A percentile compares a stretch with the other conserved stretches of the same genome.
Evolutionary conservation across 2,113 vertebrate genomes (phyloP).

Genomic region (Typhlomys cinereus): DNA sequence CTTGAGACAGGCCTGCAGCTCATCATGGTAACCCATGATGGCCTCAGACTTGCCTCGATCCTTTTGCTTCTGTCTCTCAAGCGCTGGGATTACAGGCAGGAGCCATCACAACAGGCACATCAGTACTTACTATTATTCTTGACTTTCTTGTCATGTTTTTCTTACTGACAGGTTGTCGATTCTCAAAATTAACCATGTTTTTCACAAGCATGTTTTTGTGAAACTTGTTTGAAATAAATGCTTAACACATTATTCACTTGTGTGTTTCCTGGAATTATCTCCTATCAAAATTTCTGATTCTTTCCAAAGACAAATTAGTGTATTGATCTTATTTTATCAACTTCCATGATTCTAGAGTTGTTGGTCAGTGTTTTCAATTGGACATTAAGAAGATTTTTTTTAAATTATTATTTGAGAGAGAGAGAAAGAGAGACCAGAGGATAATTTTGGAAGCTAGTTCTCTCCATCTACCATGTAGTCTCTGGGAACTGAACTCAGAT

Average conservation of each 20-base stretch:
- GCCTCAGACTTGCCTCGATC: neutral
- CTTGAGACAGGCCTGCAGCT: neutral
- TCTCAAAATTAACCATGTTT: slow-evolving; percentile 57
- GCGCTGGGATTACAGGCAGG: neutral
- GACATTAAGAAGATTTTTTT: neutral
- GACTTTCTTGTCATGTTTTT: slow-evolving; percentile 54
- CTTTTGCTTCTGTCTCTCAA: neutral
- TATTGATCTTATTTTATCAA: slow-evolving; percentile 38
- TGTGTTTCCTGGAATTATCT: slow-evolving; percentile 32
- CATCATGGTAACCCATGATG: neutral
- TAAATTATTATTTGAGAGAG: no score
- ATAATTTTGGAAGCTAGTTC: no score
- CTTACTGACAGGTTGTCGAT: slow-evolving; percentile 1
- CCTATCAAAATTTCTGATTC: slow-evolving; percentile 37
- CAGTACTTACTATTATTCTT: slow-evolving; percentile 31
- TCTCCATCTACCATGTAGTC: no score
- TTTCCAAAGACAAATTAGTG: slow-evolving; percentile 43
- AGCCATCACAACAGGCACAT: no score
- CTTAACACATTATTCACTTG: slow-evolving; percentile 27
- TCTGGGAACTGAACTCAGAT: no score
- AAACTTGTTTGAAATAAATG: slow-evolving; percentile 67
- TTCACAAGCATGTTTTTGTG: slow-evolving; percentile 48
- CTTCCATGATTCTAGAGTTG: slow-evolving; percentile 5
- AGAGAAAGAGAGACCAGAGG: no score
- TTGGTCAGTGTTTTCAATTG: slow-evolving; percentile 41